These are phyloP conservation scores for Campoplex capitator DNA, from an alignment of 2,888 invertebrate species.

Conservation along the genomic window DNA sequence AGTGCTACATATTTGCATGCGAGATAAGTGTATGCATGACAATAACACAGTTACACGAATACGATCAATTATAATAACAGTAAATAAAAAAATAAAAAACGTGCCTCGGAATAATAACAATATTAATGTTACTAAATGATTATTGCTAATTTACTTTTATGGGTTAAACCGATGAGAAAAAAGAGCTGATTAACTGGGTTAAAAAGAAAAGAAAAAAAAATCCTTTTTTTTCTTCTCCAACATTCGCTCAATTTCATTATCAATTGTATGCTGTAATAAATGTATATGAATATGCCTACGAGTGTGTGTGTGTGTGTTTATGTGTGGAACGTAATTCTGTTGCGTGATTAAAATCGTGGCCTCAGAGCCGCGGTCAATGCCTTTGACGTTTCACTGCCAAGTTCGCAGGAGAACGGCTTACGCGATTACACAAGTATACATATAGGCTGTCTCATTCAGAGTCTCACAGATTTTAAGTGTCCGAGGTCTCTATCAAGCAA, in stretches of 20 bases:
- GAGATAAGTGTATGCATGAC: constrained; percentile 40
- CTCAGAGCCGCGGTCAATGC: constrained; percentile 63
- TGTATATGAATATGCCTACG: not conserved
- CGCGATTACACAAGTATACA: constrained; percentile 35
- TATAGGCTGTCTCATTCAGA: constrained; percentile 22
- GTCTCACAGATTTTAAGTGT: not conserved
- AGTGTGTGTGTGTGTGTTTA: not conserved
- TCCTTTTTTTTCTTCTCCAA: not conserved
- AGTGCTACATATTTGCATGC: not conserved
- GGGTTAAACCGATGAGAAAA: not conserved
- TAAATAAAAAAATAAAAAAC: not conserved
- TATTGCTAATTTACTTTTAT: not conserved
- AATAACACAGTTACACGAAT: constrained; percentile 53
- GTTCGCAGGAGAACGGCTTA: constrained; percentile 62
- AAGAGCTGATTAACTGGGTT: constrained; percentile 8
- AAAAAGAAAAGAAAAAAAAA: not conserved
- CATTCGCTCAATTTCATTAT: not conserved
- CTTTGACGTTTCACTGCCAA: constrained; percentile 67
- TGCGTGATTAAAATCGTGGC: constrained; percentile 61
- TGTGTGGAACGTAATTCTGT: constrained; percentile 19
- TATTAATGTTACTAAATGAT: not conserved
- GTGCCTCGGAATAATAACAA: not conserved
- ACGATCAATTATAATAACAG: constrained; percentile 11
- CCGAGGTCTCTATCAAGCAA: not conserved
- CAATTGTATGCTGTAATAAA: constrained; percentile 7